Conservation (phyloP, 2,797 vertebrate genomes). For the Sphenodon punctatus region DNA sequence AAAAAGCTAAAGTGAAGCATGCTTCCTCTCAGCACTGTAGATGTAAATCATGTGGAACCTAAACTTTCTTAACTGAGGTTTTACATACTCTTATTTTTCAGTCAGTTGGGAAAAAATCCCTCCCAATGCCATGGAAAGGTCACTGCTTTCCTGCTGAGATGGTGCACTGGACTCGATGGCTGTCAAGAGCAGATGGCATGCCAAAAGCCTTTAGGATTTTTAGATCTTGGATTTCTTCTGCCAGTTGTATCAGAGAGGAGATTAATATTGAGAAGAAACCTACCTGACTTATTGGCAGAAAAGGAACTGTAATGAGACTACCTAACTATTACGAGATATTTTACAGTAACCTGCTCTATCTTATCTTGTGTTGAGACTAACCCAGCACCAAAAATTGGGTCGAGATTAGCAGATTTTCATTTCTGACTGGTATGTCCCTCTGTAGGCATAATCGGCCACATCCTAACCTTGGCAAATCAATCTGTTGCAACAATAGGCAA, state of each 20-base stretch:
- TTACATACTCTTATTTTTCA: slow-evolving; percentile 8
- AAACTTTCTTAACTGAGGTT: slow-evolving; percentile 50
- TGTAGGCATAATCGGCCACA: too few species aligned
- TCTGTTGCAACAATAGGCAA: neutral
- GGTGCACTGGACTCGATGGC: neutral
- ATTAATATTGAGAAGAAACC: neutral
- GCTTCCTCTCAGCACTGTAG: slow-evolving; percentile 17
- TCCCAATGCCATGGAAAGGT: neutral
- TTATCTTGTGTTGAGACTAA: neutral
- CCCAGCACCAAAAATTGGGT: neutral
- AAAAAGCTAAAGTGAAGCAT: slow-evolving; percentile 15
- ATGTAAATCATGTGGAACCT: neutral
- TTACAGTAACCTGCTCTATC: neutral
- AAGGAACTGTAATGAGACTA: neutral
- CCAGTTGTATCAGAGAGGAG: neutral
- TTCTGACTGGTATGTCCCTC: neutral
- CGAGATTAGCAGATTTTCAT: neutral
- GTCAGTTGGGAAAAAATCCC: slow-evolving; percentile 30
- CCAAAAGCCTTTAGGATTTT: neutral
- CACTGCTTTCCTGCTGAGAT: neutral
- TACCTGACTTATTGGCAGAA: neutral
- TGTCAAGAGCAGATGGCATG: slow-evolving; percentile 17
- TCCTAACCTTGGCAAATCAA: neutral
- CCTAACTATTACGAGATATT: neutral
- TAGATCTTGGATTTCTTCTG: neutral